Percentiles rank a stretch among this genome's conserved stretches.
phyloP scores from a whole-genome alignment of 2,797 vertebrate genomes.

The Anabacerthia variegaticeps region DNA sequence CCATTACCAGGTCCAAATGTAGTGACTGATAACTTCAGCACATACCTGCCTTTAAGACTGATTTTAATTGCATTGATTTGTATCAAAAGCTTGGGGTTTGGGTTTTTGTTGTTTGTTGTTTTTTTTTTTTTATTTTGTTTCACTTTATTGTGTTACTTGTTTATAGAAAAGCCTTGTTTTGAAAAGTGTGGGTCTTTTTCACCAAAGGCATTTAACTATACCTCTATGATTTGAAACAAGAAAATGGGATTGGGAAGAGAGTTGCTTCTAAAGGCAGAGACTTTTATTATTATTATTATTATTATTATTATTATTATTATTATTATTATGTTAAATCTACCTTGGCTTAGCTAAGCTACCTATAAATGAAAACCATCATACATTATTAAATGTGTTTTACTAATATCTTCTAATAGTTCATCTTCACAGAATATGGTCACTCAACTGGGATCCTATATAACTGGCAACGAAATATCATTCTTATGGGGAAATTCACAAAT shows the following conservation, averaged over 20 bases:
- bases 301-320: not conserved
- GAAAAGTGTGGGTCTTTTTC: not conserved
- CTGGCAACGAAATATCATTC: not conserved
- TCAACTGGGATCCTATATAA: not conserved
- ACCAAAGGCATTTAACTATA: not conserved
- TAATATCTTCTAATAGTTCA: not conserved
- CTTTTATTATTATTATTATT: too few species aligned
- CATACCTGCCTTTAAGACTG: not conserved
- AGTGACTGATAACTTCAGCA: not conserved
- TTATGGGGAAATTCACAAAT: not conserved
- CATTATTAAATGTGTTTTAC: not conserved
- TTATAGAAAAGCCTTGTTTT: not conserved
- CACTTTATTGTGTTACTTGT: not conserved
- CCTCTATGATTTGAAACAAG: not conserved
- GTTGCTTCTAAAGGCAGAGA: accelerated
- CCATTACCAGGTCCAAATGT: not conserved
- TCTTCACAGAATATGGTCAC: not conserved
- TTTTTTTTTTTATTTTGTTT: not conserved
- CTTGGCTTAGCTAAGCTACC: not conserved
- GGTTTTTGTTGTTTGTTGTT: too few species aligned
- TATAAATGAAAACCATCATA: not conserved
- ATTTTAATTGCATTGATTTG: not conserved
- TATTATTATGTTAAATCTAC: not conserved
- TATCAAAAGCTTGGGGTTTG: not conserved
- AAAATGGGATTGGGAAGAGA: not conserved